Percentiles rank a stretch among this genome's conserved stretches.
These are phyloP conservation scores for Chaetodon trifascialis DNA, from an alignment of 2,113 vertebrate species.

Conservation along the genomic window DNA sequence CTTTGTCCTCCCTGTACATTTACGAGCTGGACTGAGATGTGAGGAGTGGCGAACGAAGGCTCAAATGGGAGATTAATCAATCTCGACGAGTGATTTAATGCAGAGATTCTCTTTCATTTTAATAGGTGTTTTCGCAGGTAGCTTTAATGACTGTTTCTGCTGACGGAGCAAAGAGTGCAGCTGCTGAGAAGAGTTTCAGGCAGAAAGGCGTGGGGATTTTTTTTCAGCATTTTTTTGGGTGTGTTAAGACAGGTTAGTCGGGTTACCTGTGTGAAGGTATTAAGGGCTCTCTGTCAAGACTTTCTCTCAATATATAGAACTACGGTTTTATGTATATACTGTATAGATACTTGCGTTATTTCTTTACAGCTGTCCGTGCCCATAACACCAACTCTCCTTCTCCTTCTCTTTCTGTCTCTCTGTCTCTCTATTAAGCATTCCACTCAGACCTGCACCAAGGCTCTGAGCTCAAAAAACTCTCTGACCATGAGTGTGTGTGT, in stretches of 20 bases:
- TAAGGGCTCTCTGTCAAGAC: neutral
- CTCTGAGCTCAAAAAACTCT: conserved; percentile 81
- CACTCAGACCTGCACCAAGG: conserved; percentile 81
- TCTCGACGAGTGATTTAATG: conserved; percentile 55
- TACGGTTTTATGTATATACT: neutral
- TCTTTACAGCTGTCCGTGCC: conserved; percentile 12
- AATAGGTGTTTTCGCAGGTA: conserved; percentile 68
- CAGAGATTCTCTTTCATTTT: conserved; percentile 52
- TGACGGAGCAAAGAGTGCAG: conserved; percentile 51
- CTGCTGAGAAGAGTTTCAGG: conserved; percentile 57
- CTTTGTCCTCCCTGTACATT: conserved; percentile 64
- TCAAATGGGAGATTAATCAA: conserved; percentile 61
- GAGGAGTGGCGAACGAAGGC: conserved; percentile 47
- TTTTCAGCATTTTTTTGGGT: conserved; percentile 26
- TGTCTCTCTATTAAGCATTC: conserved; percentile 82
- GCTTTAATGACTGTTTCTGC: conserved; percentile 57
- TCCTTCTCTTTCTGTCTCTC: conserved; percentile 57
- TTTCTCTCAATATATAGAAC: neutral
- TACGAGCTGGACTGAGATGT: conserved; percentile 61
- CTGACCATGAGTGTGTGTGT: conserved; percentile 74
- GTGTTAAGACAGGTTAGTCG: conserved; percentile 61
- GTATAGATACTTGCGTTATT: neutral
- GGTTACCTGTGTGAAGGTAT: conserved; percentile 44
- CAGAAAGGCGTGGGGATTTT: conserved; percentile 39
- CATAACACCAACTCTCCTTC: conserved; percentile 33